Conservation (phyloP, 2,113 vertebrate species). For the Calyptommatus sinebrachiatus region DNA sequence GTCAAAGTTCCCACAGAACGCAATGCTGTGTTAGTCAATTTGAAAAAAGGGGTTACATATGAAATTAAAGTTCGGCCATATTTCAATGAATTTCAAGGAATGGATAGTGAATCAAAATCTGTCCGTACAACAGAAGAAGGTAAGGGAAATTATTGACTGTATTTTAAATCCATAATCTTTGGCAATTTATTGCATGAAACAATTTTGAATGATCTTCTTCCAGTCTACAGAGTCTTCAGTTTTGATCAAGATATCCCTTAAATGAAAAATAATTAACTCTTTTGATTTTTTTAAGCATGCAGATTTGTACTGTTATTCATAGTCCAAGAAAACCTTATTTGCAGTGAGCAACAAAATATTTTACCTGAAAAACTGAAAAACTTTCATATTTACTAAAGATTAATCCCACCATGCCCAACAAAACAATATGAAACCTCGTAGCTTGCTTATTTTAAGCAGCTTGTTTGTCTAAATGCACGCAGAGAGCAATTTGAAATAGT, state of each 20-base stretch:
- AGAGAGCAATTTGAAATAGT: not conserved
- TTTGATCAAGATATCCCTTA: not conserved
- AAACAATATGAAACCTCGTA: too few relatives aligned
- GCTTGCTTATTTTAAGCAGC: too few relatives aligned
- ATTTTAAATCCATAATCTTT: not conserved
- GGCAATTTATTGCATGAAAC: not conserved
- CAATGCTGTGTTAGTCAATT: constrained; percentile 79
- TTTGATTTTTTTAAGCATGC: not conserved
- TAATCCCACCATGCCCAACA: not conserved
- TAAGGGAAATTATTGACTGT: constrained; percentile 62
- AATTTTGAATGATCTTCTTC: not conserved
- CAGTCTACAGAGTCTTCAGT: not conserved
- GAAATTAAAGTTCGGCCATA: constrained; percentile 97
- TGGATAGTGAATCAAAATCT: constrained; percentile 94
- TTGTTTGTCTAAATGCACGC: not conserved
- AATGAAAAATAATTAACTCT: not conserved
- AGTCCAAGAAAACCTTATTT: not conserved
- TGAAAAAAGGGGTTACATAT: constrained; percentile 93
- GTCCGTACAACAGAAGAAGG: constrained; percentile 94
- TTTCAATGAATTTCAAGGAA: constrained; percentile 98
- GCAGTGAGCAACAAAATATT: too few relatives aligned
- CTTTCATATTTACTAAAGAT: not conserved
- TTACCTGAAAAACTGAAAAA: not conserved
- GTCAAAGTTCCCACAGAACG: constrained; percentile 91
- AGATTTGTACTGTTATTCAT: not conserved